These are phyloP conservation scores for Drosophila kohkoa DNA, from an alignment of 1,140 invertebrate genomes.

Conservation along the genomic window DNA sequence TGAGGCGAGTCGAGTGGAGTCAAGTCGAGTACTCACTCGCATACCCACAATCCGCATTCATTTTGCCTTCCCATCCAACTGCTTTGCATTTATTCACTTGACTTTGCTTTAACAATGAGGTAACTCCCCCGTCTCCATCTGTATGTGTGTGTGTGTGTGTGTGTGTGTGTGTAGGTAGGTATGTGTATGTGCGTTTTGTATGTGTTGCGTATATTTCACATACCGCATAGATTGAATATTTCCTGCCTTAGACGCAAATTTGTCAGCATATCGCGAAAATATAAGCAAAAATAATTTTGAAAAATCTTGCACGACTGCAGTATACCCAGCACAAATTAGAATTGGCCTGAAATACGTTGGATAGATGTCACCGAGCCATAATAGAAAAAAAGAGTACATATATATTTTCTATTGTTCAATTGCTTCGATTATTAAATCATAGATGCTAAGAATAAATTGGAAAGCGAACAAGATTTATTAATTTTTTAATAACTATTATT, in stretches of 20 bases:
- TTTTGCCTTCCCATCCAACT: conserved; percentile 50
- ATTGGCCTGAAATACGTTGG: too few species aligned
- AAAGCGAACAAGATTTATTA: too few species aligned
- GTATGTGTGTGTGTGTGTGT: background rate
- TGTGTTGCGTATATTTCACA: conserved; percentile 20
- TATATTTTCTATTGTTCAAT: too few species aligned
- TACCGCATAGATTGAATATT: conserved; percentile 79
- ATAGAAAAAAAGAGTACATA: too few species aligned
- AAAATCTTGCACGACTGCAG: background rate
- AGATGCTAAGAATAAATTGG: too few species aligned
- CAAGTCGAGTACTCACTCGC: background rate
- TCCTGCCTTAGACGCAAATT: conserved; percentile 71
- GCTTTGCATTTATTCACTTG: conserved; percentile 79
- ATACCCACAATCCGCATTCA: conserved; percentile 44
- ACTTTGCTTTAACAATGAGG: conserved; percentile 77
- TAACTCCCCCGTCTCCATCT: conserved; percentile 15
- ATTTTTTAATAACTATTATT: too few species aligned
- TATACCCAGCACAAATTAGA: too few species aligned
- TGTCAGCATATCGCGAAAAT: conserved; percentile 53
- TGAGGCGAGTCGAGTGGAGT: too few species aligned
- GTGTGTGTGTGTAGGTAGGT: conserved; percentile 13
- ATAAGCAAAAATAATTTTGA: background rate
- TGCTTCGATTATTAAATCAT: too few species aligned
- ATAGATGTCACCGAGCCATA: too few species aligned
- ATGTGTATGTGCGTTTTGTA: conserved; percentile 16